Evolutionary conservation across 2,113 vertebrate genomes (phyloP).

Genomic region (Fulmarus glacialis): DNA sequence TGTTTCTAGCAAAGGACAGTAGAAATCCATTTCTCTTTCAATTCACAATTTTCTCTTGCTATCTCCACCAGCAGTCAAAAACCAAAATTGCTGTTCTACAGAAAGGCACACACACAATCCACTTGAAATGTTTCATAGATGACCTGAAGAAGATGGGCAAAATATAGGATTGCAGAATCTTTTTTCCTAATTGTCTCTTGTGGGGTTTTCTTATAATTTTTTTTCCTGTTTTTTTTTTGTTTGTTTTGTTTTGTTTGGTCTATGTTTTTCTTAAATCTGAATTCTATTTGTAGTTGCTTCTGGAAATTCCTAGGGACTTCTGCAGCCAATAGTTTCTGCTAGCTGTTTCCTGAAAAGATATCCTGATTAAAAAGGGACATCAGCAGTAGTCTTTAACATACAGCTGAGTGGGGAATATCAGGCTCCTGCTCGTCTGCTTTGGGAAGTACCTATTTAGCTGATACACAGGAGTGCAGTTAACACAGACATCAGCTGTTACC

Average conservation of each 20-base stretch:
- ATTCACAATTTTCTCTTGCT: not conserved
- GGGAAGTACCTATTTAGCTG: not conserved
- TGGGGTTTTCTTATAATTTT: not conserved
- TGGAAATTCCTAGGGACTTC: not conserved
- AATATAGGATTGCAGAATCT: not conserved
- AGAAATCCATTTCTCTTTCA: not conserved
- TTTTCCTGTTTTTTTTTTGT: not conserved
- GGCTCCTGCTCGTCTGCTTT: not conserved
- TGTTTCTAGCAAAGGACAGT: not conserved
- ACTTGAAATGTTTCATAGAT: not conserved
- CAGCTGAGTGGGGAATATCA: not conserved
- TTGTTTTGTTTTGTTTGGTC: fast-evolving
- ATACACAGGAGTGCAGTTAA: not conserved
- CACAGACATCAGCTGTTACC: not conserved
- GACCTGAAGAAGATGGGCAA: not conserved
- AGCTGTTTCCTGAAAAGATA: not conserved
- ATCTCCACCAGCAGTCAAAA: not conserved
- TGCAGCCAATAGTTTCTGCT: not conserved
- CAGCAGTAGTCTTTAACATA: not conserved
- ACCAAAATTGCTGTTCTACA: not conserved
- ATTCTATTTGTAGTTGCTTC: not conserved
- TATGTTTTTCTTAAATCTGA: not conserved
- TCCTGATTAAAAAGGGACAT: not conserved
- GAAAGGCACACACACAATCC: not conserved
- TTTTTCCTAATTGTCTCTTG: not conserved